These are phyloP conservation scores for Cavia porcellus DNA, from an alignment of 2,113 vertebrate species.

Conservation along the genomic window DNA sequence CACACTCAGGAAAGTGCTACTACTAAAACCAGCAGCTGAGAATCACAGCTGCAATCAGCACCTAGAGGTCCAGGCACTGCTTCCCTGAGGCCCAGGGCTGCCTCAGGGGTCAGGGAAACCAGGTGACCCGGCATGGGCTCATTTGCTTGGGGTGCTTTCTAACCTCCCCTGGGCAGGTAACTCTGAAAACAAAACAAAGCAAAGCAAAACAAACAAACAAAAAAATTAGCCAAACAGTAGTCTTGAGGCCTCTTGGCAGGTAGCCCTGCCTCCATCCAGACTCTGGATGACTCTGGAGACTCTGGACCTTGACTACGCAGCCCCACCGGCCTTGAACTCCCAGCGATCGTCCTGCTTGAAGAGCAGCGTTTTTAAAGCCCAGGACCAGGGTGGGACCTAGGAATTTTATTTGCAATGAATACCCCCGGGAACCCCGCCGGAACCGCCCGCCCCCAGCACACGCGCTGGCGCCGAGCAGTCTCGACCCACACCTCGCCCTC, in stretches of 20 bases:
- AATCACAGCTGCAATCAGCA: slow-evolving; percentile 6
- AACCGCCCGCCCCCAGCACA: neutral
- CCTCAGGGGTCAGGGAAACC: rapidly evolving
- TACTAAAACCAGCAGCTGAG: slow-evolving; percentile 26
- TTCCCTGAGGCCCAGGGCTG: neutral
- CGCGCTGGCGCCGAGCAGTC: neutral
- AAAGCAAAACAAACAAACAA: no score
- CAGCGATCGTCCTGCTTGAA: neutral
- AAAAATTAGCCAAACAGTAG: no score
- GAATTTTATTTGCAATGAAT: neutral
- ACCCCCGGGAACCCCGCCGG: no score
- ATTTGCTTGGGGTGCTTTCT: neutral
- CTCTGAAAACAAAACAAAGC: neutral
- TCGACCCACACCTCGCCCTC: neutral
- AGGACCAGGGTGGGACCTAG: neutral
- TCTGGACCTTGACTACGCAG: neutral
- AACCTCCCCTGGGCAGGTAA: neutral
- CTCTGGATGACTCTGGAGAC: neutral
- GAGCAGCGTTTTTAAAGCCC: neutral
- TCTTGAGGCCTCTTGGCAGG: neutral
- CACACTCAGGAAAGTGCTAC: neutral
- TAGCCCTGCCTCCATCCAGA: neutral
- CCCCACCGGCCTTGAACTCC: neutral
- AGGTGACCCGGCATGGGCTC: neutral
- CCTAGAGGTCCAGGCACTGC: neutral